These are phyloP conservation scores for Coremacera marginata DNA, from an alignment of 2,888 invertebrate species.

Conservation along the genomic window DNA sequence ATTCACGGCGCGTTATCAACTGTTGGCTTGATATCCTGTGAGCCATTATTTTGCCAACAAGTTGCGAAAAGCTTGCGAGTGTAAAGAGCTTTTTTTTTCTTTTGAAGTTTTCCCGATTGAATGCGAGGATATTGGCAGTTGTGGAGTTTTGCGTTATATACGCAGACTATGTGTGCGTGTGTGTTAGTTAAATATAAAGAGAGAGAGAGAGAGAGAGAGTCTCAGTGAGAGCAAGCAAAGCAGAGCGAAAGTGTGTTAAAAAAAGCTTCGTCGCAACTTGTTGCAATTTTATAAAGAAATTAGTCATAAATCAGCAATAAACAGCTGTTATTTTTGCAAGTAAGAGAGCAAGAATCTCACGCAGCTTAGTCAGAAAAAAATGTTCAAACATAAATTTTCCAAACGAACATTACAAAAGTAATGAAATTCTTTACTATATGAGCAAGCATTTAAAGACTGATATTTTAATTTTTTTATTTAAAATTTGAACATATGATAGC, in stretches of 20 bases:
- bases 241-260: too few species aligned
- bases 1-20: slow-evolving; percentile 57
- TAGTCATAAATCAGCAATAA: background rate
- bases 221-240: too few species aligned
- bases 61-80: slow-evolving; percentile 51
- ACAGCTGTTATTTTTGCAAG: slow-evolving; percentile 10
- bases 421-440: background rate
- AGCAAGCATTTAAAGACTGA: background rate
- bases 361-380: too few species aligned
- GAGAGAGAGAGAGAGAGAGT: background rate
- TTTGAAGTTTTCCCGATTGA: background rate
- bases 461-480: background rate
- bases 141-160: slow-evolving; percentile 1
- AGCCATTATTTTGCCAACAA: slow-evolving; percentile 55
- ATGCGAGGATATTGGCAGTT: background rate
- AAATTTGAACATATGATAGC: too few species aligned
- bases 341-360: background rate
- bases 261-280: slow-evolving; percentile 66
- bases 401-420: background rate
- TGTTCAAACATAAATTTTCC: too few species aligned
- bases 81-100: background rate
- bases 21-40: slow-evolving; percentile 46
- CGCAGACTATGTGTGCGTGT: slow-evolving; percentile 17
- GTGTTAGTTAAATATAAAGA: slow-evolving; percentile 15
- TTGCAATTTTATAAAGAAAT: slow-evolving; percentile 54